These are phyloP conservation scores for Gasterosteus aculeatus DNA, from an alignment of 2,113 vertebrate genomes.

Conservation along the genomic window DNA sequence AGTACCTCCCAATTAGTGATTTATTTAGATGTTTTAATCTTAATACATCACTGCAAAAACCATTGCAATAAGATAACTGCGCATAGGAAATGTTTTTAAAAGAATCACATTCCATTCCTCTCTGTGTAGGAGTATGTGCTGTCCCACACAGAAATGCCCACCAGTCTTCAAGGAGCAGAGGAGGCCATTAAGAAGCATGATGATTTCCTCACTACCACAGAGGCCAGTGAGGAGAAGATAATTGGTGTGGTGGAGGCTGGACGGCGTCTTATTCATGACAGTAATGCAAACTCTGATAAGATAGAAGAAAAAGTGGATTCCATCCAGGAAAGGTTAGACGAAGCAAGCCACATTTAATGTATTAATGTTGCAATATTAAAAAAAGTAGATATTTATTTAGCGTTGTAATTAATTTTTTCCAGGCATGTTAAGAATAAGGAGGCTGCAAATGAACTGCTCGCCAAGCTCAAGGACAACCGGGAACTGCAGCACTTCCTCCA, in stretches of 20 bases:
- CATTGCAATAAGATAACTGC: constrained; percentile 1
- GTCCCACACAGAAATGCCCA: constrained; percentile 93
- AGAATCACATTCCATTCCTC: constrained; percentile 17
- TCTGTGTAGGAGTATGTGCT: constrained; percentile 89
- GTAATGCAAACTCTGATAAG: constrained; percentile 88
- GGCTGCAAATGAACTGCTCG: constrained; percentile 86
- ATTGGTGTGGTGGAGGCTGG: constrained; percentile 87
- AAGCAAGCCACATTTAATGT: not conserved
- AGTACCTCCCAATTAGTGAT: not conserved
- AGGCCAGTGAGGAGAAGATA: constrained; percentile 92
- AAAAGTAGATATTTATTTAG: not conserved
- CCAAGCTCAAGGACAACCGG: constrained; percentile 90
- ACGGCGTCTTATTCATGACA: constrained; percentile 86
- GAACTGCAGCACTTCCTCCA: constrained; percentile 95
- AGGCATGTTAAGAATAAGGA: constrained; percentile 90
- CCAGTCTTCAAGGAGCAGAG: constrained; percentile 87
- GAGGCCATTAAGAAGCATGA: constrained; percentile 93
- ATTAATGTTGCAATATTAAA: constrained; percentile 2
- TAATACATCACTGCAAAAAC: not conserved
- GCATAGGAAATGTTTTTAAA: not conserved
- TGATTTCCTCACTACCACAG: constrained; percentile 93
- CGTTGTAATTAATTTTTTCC: not conserved
- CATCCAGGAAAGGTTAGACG: constrained; percentile 87
- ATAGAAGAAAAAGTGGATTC: constrained; percentile 93
- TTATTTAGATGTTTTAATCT: constrained; percentile 7